A percentile compares a stretch with the other conserved stretches of the same genome.
Evolutionary conservation across 2,797 vertebrate genomes (phyloP).

Genomic region (Typhlichthys subterraneus): DNA sequence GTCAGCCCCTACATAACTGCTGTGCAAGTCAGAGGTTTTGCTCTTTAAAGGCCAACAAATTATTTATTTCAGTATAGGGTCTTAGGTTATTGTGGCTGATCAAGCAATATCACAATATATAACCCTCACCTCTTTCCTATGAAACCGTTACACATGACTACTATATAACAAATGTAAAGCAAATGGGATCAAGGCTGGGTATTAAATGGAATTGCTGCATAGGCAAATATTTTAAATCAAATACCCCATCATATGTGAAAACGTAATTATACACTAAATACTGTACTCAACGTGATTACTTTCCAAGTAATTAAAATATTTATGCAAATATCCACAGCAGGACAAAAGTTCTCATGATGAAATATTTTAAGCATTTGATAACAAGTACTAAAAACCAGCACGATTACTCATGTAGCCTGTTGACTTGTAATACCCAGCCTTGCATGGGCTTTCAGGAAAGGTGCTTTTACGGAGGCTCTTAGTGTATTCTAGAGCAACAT

Average conservation of each 20-base stretch:
- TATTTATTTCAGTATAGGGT: slow-evolving; percentile 69
- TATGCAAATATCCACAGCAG: too few relatives aligned
- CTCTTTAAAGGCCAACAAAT: slow-evolving; percentile 62
- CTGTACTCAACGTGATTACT: too few relatives aligned
- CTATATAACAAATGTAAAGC: slow-evolving; percentile 16
- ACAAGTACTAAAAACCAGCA: neutral
- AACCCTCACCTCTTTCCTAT: neutral
- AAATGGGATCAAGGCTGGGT: slow-evolving; percentile 6
- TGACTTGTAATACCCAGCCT: neutral
- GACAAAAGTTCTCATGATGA: too few relatives aligned
- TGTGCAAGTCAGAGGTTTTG: slow-evolving; percentile 35
- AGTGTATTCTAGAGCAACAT: neutral
- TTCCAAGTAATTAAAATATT: too few relatives aligned
- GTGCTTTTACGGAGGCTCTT: neutral
- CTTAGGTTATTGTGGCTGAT: slow-evolving; percentile 35
- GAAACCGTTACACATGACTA: too few relatives aligned
- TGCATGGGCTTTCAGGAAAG: slow-evolving; percentile 1
- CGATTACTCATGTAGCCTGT: neutral
- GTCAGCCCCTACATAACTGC: slow-evolving; percentile 38
- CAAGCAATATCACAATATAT: neutral
- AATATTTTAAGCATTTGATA: neutral
- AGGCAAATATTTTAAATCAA: slow-evolving; percentile 2
- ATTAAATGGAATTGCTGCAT: slow-evolving; percentile 12
- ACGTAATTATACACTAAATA: too few relatives aligned
- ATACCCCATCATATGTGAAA: too few relatives aligned